phyloP scores from a whole-genome alignment of 2,797 vertebrate genomes.

The Telmatherina bonti region DNA sequence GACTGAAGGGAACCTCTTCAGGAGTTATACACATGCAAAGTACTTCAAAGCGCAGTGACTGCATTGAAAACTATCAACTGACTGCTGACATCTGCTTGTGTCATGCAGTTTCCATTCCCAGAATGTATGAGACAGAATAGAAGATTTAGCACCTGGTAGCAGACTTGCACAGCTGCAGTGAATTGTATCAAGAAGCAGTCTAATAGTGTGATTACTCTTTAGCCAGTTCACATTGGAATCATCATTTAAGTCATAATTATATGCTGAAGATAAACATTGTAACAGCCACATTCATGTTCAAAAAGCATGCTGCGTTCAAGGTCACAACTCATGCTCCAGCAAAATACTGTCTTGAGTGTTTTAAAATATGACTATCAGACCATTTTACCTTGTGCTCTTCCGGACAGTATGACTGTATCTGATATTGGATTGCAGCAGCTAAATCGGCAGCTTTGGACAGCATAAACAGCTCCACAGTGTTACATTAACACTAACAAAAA shows the following conservation, averaged over 20 bases:
- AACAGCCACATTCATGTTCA: background rate
- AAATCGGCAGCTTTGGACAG: background rate
- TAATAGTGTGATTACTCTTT: background rate
- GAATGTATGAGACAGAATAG: no score
- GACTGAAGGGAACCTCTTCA: background rate
- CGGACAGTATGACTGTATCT: background rate
- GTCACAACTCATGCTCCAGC: background rate
- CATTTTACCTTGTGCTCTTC: background rate
- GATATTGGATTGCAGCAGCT: background rate
- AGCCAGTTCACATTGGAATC: background rate
- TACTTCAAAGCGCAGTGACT: background rate
- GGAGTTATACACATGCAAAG: background rate
- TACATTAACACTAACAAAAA: conserved; percentile 20
- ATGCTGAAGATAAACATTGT: background rate
- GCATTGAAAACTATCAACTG: background rate
- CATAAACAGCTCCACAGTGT: background rate
- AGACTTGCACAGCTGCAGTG: background rate
- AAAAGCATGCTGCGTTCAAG: background rate
- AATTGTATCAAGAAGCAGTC: background rate
- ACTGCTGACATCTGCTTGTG: background rate
- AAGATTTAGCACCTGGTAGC: background rate
- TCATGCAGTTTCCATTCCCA: background rate
- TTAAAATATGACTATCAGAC: background rate
- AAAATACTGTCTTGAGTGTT: background rate
- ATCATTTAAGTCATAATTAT: background rate